Evolutionary conservation across 2,113 vertebrate species (phyloP).

Genomic region (Antechinus stuartii): DNA sequence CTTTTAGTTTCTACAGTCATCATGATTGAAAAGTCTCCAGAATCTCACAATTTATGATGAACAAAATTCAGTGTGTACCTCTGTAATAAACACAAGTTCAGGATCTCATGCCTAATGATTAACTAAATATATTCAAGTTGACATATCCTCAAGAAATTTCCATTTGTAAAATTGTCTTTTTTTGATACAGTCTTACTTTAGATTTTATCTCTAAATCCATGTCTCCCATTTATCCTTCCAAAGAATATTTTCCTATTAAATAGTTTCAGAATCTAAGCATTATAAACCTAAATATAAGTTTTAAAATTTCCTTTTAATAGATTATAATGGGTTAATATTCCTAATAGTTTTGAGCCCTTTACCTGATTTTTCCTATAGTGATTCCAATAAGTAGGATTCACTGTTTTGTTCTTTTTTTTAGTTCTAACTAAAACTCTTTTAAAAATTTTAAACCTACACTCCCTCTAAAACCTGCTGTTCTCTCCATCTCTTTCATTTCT

Average conservation of each 20-base stretch:
- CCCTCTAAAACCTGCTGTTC: neutral
- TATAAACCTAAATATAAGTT: neutral
- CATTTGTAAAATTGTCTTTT: constrained; percentile 32
- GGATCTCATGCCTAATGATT: constrained; percentile 22
- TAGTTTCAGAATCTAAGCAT: neutral
- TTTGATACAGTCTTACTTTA: constrained; percentile 28
- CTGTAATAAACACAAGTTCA: constrained; percentile 24
- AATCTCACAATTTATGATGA: constrained; percentile 29
- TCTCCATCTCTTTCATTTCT: neutral
- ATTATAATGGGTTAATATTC: neutral
- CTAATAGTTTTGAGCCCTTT: constrained; percentile 24
- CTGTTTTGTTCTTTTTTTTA: constrained; percentile 22
- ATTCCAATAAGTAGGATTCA: constrained; percentile 1
- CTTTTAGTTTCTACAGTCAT: constrained; percentile 6
- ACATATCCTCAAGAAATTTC: constrained; percentile 40
- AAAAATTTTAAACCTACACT: neutral
- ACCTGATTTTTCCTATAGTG: neutral
- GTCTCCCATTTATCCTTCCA: neutral
- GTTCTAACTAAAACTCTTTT: neutral
- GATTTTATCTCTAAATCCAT: neutral
- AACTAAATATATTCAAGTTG: constrained; percentile 41
- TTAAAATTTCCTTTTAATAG: neutral
- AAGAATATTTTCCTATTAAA: constrained; percentile 1
- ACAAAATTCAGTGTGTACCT: constrained; percentile 20
- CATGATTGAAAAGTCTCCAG: neutral